Conservation (phyloP, 2,888 invertebrate species). For the Lymantria monacha region DNA sequence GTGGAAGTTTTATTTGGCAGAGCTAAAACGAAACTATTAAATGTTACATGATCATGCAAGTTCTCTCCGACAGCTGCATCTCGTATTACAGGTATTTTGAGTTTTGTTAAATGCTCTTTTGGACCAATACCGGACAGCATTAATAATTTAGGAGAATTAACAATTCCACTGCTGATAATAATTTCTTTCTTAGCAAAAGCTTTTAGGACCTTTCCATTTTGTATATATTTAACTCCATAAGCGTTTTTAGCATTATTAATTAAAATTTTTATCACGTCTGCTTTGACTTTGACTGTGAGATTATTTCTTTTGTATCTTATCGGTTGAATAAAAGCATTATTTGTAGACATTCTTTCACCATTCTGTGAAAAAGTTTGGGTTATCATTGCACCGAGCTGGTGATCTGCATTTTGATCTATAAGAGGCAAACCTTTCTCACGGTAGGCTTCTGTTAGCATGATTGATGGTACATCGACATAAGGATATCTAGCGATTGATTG, state of each 20-base stretch:
- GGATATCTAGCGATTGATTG: slow-evolving; percentile 82
- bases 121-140: slow-evolving; percentile 31
- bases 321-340: slow-evolving; percentile 84
- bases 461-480: slow-evolving; percentile 80
- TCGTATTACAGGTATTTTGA: slow-evolving; percentile 45
- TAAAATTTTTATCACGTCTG: slow-evolving; percentile 78
- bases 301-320: slow-evolving; percentile 77
- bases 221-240: slow-evolving; percentile 47
- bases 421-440: slow-evolving; percentile 79
- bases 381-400: slow-evolving; percentile 80
- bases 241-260: slow-evolving; percentile 67
- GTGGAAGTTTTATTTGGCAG: slow-evolving; percentile 77
- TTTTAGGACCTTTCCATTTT: slow-evolving; percentile 30
- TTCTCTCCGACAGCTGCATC: slow-evolving; percentile 64
- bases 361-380: slow-evolving; percentile 78
- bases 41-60: slow-evolving; percentile 68
- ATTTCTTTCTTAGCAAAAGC: slow-evolving; percentile 57
- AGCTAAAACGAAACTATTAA: slow-evolving; percentile 69
- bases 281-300: slow-evolving; percentile 68
- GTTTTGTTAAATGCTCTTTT: slow-evolving; percentile 42
- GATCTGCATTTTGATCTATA: slow-evolving; percentile 76
- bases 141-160: slow-evolving; percentile 55
- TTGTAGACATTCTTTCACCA: slow-evolving; percentile 82
- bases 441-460: slow-evolving; percentile 78
- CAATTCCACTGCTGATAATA: slow-evolving; percentile 51